Base-by-base conservation (phyloP, 2,113 vertebrate genomes). In the Myocastor coypus region DNA sequence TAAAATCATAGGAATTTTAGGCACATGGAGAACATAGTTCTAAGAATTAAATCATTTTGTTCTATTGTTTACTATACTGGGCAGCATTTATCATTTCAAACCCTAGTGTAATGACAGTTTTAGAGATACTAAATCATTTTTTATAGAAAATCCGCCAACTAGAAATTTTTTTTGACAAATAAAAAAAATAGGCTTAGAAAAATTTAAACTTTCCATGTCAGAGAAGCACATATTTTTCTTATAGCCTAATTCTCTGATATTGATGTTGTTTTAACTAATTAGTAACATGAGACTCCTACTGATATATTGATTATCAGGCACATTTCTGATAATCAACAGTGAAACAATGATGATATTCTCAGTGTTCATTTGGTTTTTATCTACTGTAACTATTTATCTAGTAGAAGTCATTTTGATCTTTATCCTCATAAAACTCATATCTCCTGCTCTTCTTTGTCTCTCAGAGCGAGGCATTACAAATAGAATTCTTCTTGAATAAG, bases 1-100 rank as follows among this genome's bases (percentile, higher is more conserved):
- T 55, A 37, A 83, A 50, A 77, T 75, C 30, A 40, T 71, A 37
- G 57, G 63, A 50, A 50, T 92, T 66, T 78, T 40, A 61, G 37
- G 81, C 10, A 71, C 61, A 26, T 5, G 19, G 34, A 80, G 50
- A 95, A 73, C n/a, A 87, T 87, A 22, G 55, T 46, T 28, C 40
- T 30, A 61, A 73, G 59, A 66, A 78, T 52, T 63, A 82, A 61
- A 89, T 91, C 73, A 40, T 84, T 92, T 92, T 89, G 50, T 55
- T 82, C 20, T 32, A 10, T n/a, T 46, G 82, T 69, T 75, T 57
- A 57, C 5, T 28, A 20, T 68, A 63, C 22, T 87, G 19, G 77
- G 86, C 91, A 69, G 89, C 57, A 75, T 68, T 93, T 95, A 66
- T 75, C 66, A 78, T 86, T 87, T 94, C 85, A 84, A 95, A 96